phyloP scores from a whole-genome alignment of 2,888 invertebrate genomes.

The Hermaeophaga mercurialis region DNA sequence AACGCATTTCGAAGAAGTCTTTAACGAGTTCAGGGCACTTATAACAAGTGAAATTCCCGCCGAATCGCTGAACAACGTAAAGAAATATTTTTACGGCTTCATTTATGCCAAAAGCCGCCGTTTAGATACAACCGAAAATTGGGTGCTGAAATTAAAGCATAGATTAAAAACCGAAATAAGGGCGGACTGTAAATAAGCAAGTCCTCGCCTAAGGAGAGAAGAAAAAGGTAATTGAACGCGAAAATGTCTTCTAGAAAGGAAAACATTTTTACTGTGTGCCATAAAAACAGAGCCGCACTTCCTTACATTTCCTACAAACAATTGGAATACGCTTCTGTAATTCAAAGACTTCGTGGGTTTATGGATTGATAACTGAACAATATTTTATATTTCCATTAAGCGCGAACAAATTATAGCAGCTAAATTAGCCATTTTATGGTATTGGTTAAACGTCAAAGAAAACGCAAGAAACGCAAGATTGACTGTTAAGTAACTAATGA shows the following conservation, averaged over 20 bases:
- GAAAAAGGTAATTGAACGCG: conserved; percentile 54
- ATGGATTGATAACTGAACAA: too few species aligned
- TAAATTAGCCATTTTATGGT: too few species aligned
- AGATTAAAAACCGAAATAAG: conserved; percentile 55
- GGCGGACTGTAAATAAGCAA: conserved; percentile 42
- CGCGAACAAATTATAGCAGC: too few species aligned
- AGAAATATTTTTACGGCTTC: conserved; percentile 56
- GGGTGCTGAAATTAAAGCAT: conserved; percentile 58
- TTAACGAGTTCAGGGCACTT: conserved; percentile 15
- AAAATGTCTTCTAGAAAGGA: conserved; percentile 47
- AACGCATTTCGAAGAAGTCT: conserved; percentile 19
- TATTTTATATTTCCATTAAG: too few species aligned
- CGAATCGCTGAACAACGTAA: conserved; percentile 20
- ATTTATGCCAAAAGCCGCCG: conserved; percentile 53
- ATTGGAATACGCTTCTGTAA: too few species aligned
- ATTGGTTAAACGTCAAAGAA: too few species aligned
- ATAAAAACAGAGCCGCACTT: conserved; percentile 7
- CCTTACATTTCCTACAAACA: neutral
- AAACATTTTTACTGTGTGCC: conserved; percentile 36
- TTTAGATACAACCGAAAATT: conserved; percentile 55
- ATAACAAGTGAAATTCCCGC: conserved; percentile 20
- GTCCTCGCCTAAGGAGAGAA: conserved; percentile 30
- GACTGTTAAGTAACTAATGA: conserved; percentile 8
- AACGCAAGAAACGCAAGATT: neutral
- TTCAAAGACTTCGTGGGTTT: too few species aligned